Base-by-base conservation (phyloP, 2,113 vertebrate genomes). In the Pholis gunnellus region DNA sequence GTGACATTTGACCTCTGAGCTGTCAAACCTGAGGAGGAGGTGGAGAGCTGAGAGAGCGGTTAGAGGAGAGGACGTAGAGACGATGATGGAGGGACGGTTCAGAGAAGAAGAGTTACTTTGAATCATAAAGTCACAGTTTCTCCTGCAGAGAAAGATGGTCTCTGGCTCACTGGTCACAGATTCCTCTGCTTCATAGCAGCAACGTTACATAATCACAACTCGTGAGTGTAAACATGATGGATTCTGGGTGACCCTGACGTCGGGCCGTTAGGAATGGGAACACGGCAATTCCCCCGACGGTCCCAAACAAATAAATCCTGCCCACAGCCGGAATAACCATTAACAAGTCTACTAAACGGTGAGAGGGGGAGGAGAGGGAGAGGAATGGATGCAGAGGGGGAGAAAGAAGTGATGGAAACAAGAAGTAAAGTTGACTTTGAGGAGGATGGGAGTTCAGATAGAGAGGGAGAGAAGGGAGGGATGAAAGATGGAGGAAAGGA, bases 241-340 rank as follows among this genome's bases (percentile, higher is more conserved):
- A 92, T 92, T 83, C 73, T 90, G 78, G 57, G 79, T 87, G 82
- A 92, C 80, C 86, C 84, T 66, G 79, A 78, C 52, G 8, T 72
- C 88, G 44, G 66, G 71, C 84, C 72, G 74, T 82, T 92, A 86
- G 46, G 22, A 83, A 82, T 8, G 68, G 70, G 79, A 91, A 86
- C 80, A 72, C 66, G 0, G 75, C 67, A 63, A 79, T 76, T 90
- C 89, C 88, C 91, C 91, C 1, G 6, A 57, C 8, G 73, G 36
- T 57, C 69, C 78, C 83, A 78, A 88, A 88, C 81, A 85, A 91
- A 92, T 89, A 91, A 90, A 92, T 90, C 91, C 57, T 61, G 25
- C 66, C 14, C 2, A 54, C 87, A 88, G 91, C 85, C 77, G 85
- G 88, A 93, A 87, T 80, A 88, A 84, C 90, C 76, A 91, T 91